phyloP scores from a whole-genome alignment of 2,888 invertebrate species.

The Idaea biselata region DNA sequence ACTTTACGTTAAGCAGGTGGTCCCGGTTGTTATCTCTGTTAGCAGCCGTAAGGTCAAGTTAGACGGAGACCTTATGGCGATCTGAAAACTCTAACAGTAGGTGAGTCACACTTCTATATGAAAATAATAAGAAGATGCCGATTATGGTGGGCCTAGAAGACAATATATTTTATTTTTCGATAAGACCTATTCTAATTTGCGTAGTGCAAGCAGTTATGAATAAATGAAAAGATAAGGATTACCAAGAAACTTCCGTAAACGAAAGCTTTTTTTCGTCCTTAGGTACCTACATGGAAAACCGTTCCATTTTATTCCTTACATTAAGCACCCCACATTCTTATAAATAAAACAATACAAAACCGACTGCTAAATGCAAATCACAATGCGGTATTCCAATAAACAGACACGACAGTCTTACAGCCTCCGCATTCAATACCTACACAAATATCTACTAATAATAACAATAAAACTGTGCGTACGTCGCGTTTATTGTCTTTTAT shows the following conservation, averaged over 20 bases:
- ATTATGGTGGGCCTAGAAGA: too few species aligned
- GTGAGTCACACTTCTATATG: too few species aligned
- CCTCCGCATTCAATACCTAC: constrained; percentile 33
- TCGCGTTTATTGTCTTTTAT: constrained; percentile 4
- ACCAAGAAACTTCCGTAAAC: neutral
- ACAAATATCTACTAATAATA: constrained; percentile 31
- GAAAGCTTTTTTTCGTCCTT: neutral
- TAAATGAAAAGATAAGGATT: too few species aligned
- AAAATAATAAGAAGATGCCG: too few species aligned
- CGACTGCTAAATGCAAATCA: neutral
- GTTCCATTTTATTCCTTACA: neutral
- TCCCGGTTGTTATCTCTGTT: too few species aligned
- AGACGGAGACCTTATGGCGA: too few species aligned
- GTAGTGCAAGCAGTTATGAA: too few species aligned
- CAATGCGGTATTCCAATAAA: constrained; percentile 1
- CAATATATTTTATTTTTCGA: too few species aligned
- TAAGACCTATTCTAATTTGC: too few species aligned
- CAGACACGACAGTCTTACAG: constrained; percentile 9
- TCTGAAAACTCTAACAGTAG: too few species aligned
- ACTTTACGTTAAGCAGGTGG: too few species aligned
- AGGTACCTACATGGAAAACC: neutral
- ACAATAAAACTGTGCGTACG: constrained; percentile 27
- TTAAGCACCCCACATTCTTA: neutral
- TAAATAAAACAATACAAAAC: neutral
- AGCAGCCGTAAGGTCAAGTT: too few species aligned